Conservation (phyloP, 2,113 vertebrate species). For the Marmota monax region DNA sequence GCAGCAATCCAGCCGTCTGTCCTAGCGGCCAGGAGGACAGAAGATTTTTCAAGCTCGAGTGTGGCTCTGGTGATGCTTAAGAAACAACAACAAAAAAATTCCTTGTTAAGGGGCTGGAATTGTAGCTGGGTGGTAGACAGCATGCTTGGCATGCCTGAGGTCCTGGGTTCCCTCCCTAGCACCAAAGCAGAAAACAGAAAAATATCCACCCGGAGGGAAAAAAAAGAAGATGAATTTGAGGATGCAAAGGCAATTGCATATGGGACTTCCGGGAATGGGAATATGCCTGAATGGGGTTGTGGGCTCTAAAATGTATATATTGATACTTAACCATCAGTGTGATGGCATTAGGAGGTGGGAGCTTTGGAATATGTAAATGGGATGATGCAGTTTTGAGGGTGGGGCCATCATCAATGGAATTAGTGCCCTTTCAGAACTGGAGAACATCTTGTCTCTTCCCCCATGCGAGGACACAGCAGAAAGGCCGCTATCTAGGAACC, state of each 20-base stretch:
- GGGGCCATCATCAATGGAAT: background rate
- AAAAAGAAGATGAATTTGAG: background rate
- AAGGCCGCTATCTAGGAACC: background rate
- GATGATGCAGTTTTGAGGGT: too few relatives aligned
- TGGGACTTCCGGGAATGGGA: background rate
- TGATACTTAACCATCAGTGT: background rate
- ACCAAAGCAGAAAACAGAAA: background rate
- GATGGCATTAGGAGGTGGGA: background rate
- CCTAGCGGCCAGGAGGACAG: background rate
- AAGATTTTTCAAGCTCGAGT: background rate
- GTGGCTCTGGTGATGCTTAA: background rate
- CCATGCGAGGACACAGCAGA: background rate
- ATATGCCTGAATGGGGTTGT: background rate
- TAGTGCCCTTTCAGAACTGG: background rate
- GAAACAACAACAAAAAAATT: background rate
- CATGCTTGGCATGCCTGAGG: background rate
- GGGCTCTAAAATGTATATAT: background rate
- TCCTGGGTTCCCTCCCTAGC: background rate
- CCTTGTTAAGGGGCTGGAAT: rapidly evolving
- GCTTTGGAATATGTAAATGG: background rate
- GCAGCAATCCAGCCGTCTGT: background rate
- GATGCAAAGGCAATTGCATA: background rate
- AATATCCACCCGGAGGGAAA: background rate
- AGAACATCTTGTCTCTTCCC: background rate
- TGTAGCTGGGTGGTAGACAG: background rate